Percentiles rank a stretch among this genome's conserved stretches.
Evolutionary conservation across 23 tunicate species (phyloP).

Genomic region (Ascidia mentula): DNA sequence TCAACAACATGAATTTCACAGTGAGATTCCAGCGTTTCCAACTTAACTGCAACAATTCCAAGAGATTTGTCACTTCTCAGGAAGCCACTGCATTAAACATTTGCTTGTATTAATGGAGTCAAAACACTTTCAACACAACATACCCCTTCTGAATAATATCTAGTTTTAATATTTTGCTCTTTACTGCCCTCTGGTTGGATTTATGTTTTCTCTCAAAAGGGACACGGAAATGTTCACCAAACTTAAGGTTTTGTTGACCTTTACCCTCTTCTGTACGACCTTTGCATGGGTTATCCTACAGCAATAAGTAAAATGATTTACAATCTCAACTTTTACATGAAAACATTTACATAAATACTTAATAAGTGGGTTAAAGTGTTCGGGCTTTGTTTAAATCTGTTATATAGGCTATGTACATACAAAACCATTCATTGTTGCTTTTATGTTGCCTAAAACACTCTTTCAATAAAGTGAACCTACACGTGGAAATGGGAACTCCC

Average conservation of each 20-base stretch:
- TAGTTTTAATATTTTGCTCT: constrained; percentile 68
- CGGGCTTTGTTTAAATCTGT: no score
- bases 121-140: not conserved
- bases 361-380: no score
- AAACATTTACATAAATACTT: no score
- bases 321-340: no score
- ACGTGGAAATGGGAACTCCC: constrained; percentile 94
- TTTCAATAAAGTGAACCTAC: no score
- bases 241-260: constrained; percentile 22
- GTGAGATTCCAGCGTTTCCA: constrained; percentile 56
- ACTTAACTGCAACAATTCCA: constrained; percentile 48
- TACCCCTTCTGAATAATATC: constrained; percentile 84
- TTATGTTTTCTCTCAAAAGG: constrained; percentile 71
- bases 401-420: no score
- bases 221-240: constrained; percentile 57
- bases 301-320: no score
- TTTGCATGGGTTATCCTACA: constrained; percentile 77
- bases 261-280: constrained; percentile 73
- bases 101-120: not conserved
- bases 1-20: constrained; percentile 81
- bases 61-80: constrained; percentile 76
- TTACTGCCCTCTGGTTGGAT: constrained; percentile 69
- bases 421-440: no score
- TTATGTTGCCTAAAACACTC: no score
- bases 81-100: constrained; percentile 58